A percentile compares a stretch with the other conserved stretches of the same genome.
Conservation (phyloP, 2,888 invertebrate species). For the Drosophila nr. perissopoda region DNA sequence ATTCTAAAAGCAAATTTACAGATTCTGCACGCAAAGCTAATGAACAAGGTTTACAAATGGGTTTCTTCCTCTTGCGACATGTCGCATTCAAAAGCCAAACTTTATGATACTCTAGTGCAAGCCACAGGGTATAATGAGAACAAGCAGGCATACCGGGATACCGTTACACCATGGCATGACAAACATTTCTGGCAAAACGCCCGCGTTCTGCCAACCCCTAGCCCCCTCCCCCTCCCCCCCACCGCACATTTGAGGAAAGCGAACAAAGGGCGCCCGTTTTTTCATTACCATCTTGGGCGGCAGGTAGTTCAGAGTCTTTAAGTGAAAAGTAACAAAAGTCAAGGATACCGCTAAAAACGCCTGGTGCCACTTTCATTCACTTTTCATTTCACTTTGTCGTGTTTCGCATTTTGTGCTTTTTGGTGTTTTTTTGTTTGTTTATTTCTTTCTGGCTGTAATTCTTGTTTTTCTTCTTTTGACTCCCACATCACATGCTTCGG, state of each 20-base stretch:
- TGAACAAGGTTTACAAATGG: not conserved
- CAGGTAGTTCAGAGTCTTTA: conserved; percentile 56
- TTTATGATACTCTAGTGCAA: not conserved
- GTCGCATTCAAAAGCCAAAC: not conserved
- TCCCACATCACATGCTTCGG: conserved; percentile 29
- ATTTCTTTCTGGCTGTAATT: not conserved
- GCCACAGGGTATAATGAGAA: conserved; percentile 38
- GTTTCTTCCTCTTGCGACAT: not conserved
- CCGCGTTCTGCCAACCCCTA: conserved; percentile 44
- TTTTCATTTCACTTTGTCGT: conserved; percentile 68
- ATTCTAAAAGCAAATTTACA: not conserved
- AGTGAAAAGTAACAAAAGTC: conserved; percentile 75
- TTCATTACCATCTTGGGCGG: conserved; percentile 69
- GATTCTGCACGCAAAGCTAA: not conserved
- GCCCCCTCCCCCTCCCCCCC: conserved; percentile 9
- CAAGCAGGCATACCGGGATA: conserved; percentile 25
- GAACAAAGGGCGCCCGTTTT: conserved; percentile 71
- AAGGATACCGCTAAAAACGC: conserved; percentile 74
- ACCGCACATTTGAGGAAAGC: conserved; percentile 49
- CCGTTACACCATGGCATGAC: conserved; percentile 62
- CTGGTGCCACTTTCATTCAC: conserved; percentile 66
- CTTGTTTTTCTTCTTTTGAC: conserved; percentile 1
- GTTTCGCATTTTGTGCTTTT: conserved; percentile 18
- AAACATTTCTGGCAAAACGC: conserved; percentile 77
- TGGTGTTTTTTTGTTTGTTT: conserved; percentile 8